phyloP scores from a whole-genome alignment of 2,797 vertebrate genomes.

The Eleutherodactylus coqui region DNA sequence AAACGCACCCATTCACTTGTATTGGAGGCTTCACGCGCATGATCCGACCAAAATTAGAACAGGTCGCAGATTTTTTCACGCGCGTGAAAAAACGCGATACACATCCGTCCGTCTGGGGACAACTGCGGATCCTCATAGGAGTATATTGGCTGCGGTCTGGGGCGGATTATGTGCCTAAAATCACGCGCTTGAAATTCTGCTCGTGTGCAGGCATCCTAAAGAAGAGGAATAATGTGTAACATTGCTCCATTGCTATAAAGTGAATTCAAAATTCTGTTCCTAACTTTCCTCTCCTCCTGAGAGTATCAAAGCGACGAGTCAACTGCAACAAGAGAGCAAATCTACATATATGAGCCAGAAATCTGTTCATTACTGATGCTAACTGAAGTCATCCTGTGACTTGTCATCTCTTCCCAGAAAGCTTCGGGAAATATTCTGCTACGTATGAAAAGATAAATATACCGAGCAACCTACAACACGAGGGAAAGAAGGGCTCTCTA shows the following conservation, averaged over 20 bases:
- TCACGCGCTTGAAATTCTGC: too few species aligned
- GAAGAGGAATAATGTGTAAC: neutral
- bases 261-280: neutral
- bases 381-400: slow-evolving; percentile 23
- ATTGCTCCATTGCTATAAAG: neutral
- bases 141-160: too few species aligned
- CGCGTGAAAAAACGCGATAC: too few species aligned
- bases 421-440: slow-evolving; percentile 15
- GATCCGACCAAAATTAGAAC: too few species aligned
- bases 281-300: neutral
- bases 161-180: too few species aligned
- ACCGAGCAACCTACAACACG: neutral
- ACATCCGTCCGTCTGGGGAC: too few species aligned
- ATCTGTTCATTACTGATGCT: slow-evolving; percentile 39
- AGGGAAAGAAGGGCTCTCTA: too few species aligned
- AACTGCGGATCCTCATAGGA: too few species aligned
- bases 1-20: too few species aligned
- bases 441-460: neutral
- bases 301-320: neutral
- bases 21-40: too few species aligned
- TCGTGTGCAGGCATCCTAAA: too few species aligned
- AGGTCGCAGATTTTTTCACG: too few species aligned
- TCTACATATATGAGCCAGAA: slow-evolving; percentile 48
- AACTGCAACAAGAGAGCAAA: slow-evolving; percentile 31
- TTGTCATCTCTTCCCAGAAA: slow-evolving; percentile 22